A percentile compares a stretch with the other conserved stretches of the same genome.
phyloP scores from a whole-genome alignment of 2,888 invertebrate species.

The Galerucella pusilla region DNA sequence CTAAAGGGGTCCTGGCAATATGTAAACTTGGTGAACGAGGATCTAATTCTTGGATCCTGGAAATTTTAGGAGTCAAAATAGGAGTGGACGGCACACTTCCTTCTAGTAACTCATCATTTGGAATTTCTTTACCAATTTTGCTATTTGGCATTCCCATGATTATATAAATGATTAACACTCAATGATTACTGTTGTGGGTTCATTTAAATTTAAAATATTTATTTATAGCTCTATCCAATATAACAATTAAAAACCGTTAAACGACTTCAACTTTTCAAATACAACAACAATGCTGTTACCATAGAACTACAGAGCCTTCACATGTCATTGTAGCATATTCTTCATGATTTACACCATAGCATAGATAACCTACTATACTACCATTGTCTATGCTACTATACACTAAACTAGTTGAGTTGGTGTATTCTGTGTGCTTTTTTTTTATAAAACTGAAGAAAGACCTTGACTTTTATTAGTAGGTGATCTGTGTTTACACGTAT shows the following conservation, averaged over 20 bases:
- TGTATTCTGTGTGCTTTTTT: too few relatives aligned
- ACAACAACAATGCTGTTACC: neutral
- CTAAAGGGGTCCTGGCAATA: conserved; percentile 71
- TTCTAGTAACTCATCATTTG: conserved; percentile 40
- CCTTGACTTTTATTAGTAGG: too few relatives aligned
- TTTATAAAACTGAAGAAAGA: too few relatives aligned
- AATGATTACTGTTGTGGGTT: neutral
- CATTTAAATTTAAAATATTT: conserved; percentile 1
- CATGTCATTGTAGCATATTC: too few relatives aligned
- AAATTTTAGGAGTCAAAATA: conserved; percentile 49
- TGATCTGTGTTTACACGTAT: neutral
- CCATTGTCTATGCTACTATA: too few relatives aligned
- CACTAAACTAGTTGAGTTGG: too few relatives aligned
- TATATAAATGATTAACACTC: neutral
- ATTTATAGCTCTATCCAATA: neutral
- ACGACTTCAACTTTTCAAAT: conserved; percentile 8
- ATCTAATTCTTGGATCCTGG: conserved; percentile 60
- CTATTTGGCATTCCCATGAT: conserved; percentile 53
- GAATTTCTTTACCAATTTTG: conserved; percentile 47
- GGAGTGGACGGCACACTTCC: conserved; percentile 51
- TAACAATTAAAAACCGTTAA: conserved; percentile 13
- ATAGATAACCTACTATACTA: too few relatives aligned
- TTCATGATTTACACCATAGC: too few relatives aligned
- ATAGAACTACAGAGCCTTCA: neutral
- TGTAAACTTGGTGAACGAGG: conserved; percentile 72